Base-by-base conservation (phyloP, 1,140 invertebrate genomes). In the Planococcus citri region DNA sequence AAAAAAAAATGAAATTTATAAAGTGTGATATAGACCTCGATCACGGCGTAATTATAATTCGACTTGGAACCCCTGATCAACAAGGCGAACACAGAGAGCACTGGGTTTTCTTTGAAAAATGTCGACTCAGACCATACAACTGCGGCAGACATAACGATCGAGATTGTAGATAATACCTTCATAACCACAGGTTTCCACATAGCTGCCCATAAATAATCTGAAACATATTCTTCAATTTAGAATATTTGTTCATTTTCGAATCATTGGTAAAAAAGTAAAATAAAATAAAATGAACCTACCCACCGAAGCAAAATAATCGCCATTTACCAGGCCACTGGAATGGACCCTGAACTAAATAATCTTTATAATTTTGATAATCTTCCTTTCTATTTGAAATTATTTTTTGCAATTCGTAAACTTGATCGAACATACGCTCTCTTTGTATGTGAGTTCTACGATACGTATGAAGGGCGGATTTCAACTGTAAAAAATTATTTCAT, bases 101-200 rank as follows among this genome's bases (percentile, higher is more conserved):
- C 90, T 1, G 96, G 96, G 25, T 80, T 78, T 76, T 90, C 87
- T 74, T 90, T 91, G 80, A 99, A 99, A 79, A 99, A 99, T 0
- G 96, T 96, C 68, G 97, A 87, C 82, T 99, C 97, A 8, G 95
- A 98, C 96, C 97, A 99, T 14, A 99, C 90, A 57, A 99, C 93
- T 76, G 90, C 85, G 24, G 90, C 79, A 0, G 95, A 97, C 76
- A 98, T 82, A 27, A 88, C 80, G 1, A 85, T 87, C 4, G 92
- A 86, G 0, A 88, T 74, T 61, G 95, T 78, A 9, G 91, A 89
- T 64, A 89, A 75, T 0, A 83, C 75, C 75, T 90, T 88, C 71
- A 90, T 82, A 25, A 90, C 83, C 74, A 90, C 90, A 68, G 85
- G 84, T 74, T 91, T 90, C 67, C 85, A 84, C 0, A 94, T 72